These are phyloP conservation scores for Ptychodera flava DNA, from an alignment of 35 echinoderm and acorn worm genomes.

Conservation along the genomic window DNA sequence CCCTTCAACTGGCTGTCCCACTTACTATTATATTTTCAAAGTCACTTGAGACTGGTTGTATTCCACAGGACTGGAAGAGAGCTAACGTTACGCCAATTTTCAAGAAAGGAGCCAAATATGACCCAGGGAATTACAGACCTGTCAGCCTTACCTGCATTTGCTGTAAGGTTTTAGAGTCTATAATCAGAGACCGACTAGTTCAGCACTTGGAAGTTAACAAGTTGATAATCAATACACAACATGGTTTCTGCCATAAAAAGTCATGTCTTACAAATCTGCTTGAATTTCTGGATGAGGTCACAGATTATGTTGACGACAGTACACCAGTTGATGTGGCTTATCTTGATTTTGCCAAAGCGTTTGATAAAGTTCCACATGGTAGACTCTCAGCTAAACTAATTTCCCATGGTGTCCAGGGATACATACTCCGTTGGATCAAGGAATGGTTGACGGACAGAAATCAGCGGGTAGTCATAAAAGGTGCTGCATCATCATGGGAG, in stretches of 20 bases:
- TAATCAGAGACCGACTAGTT: not conserved
- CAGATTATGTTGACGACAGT: not conserved
- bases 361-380: slow-evolving; percentile 12
- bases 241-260: slow-evolving; percentile 4
- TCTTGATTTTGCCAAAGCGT: slow-evolving; percentile 16
- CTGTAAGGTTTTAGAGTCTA: not conserved
- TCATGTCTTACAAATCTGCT: slow-evolving; percentile 8
- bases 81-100: not conserved
- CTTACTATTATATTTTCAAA: slow-evolving; percentile 34
- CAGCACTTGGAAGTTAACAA: not conserved
- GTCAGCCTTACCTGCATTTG: not conserved
- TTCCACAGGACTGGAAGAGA: not conserved
- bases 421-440: slow-evolving; percentile 13
- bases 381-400: slow-evolving; percentile 8
- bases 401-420: not conserved
- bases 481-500: not conserved
- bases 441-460: slow-evolving; percentile 4
- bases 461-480: slow-evolving; percentile 7
- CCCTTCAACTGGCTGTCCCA: slow-evolving; percentile 10
- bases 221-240: not conserved
- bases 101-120: not conserved
- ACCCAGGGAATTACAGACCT: not conserved
- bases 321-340: slow-evolving; percentile 1
- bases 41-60: not conserved
- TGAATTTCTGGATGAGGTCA: not conserved